These are phyloP conservation scores for Drosophila sturtevanti DNA, from an alignment of 1,140 invertebrate genomes.

Conservation along the genomic window DNA sequence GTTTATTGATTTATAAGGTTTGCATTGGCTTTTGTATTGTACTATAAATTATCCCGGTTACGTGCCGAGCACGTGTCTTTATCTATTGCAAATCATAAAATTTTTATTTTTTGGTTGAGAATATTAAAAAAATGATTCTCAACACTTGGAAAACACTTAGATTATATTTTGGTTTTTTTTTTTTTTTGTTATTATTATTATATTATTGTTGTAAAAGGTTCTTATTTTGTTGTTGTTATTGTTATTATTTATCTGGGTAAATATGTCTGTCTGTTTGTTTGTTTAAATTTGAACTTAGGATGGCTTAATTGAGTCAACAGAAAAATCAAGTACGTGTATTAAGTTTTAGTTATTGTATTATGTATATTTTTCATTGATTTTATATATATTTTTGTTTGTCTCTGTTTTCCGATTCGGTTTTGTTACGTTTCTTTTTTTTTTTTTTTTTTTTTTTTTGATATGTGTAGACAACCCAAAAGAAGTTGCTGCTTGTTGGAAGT, in stretches of 20 bases:
- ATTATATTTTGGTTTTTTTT: no score
- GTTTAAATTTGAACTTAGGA: slow-evolving; percentile 77
- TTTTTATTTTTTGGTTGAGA: slow-evolving; percentile 38
- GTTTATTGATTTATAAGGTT: slow-evolving; percentile 53
- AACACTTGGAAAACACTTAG: slow-evolving; percentile 63
- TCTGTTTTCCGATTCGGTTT: slow-evolving; percentile 3
- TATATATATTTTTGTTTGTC: slow-evolving; percentile 31
- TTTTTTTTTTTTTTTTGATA: slow-evolving; percentile 66
- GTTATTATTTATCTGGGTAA: slow-evolving; percentile 44
- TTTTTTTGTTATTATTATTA: slow-evolving; percentile 65
- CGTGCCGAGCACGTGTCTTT: slow-evolving; percentile 57
- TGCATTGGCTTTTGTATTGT: slow-evolving; percentile 75
- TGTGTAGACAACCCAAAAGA: slow-evolving; percentile 81
- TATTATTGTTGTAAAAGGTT: slow-evolving; percentile 47
- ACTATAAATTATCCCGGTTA: slow-evolving; percentile 83
- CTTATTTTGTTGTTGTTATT: slow-evolving; percentile 20
- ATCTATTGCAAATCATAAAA: slow-evolving; percentile 82
- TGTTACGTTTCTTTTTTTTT: slow-evolving; percentile 19
- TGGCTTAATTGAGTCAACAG: slow-evolving; percentile 73
- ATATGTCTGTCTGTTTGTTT: background rate
- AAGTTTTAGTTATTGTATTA: no score
- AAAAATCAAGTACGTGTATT: slow-evolving; percentile 48
- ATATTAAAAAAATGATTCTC: slow-evolving; percentile 55
- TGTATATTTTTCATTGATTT: background rate
- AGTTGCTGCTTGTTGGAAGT: slow-evolving; percentile 72